Evolutionary conservation across 1,140 invertebrate genomes (phyloP).

Genomic region (Drosophila orosa): DNA sequence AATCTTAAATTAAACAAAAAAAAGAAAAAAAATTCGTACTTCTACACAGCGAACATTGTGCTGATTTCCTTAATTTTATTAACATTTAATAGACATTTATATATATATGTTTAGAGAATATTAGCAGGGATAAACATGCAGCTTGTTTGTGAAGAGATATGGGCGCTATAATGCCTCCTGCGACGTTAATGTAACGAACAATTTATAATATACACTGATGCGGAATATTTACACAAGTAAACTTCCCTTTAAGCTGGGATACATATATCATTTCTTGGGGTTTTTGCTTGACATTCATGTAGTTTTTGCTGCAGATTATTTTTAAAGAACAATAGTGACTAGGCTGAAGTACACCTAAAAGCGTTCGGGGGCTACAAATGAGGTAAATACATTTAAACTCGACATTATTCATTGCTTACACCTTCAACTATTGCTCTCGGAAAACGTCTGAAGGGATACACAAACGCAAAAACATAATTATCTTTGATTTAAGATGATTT

Average conservation of each 20-base stretch:
- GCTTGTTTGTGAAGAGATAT: not conserved
- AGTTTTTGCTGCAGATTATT: not conserved
- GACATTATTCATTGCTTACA: not conserved
- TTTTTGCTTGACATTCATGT: not conserved
- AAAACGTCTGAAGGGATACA: not conserved
- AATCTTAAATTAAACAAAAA: too few relatives aligned
- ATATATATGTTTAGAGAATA: not conserved
- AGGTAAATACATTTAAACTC: not conserved
- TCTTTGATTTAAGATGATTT: not conserved
- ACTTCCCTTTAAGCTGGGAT: not conserved
- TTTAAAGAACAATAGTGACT: constrained; percentile 2
- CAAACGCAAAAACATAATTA: not conserved
- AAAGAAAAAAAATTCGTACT: not conserved
- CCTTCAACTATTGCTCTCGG: not conserved
- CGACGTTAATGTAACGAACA: constrained; percentile 15
- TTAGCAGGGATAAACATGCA: not conserved
- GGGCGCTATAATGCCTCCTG: too few relatives aligned
- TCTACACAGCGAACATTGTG: not conserved
- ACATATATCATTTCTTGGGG: not conserved
- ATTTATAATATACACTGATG: not conserved
- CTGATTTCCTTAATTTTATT: not conserved
- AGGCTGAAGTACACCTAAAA: not conserved
- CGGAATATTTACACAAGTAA: not conserved
- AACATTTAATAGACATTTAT: not conserved
- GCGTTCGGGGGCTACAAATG: not conserved